Evolutionary conservation across 2,888 invertebrate species (phyloP), one percentile per base, ranked within the genome.

Genomic region (Bembecia ichneumoniformis): DNA sequence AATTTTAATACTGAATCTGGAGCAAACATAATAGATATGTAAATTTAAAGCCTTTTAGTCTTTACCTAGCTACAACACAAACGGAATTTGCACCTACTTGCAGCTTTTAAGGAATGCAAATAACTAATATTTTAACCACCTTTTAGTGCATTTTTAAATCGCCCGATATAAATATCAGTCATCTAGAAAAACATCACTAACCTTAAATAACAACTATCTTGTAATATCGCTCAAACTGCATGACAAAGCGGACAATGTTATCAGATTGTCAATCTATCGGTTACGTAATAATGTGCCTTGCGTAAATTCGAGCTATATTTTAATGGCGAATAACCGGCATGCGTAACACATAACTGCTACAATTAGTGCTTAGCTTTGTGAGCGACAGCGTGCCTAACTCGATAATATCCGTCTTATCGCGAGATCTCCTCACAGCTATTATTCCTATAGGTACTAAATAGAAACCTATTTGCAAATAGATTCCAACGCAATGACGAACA

Each of bases 321-420:
- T 71, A 76, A 69, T 67, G 60, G 64, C 68, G 70, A 76, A 74
- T 73, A 74, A 72, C 70, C 74, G 71, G 72, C 68, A 65, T 66
- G 69, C 71, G 67, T 74, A 74, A 75, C 75, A 75, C 75, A 77
- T 71, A 75, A 67, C 71, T 73, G 67, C 68, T 66, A 76, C 80
- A 82, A 83, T 84, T 82, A 82, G 79, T 74, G 75, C 74, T 75
- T 74, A 75, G 75, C 66, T 69, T 67, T 57, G 70, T 82, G 80
- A 84, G 75, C 77, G 81, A 83, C 80, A 77, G 78, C 79, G 77
- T 76, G 71, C 71, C 75, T 78, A 80, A 84, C 74, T 71, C 72
- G 79, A 81, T 84, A 82, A 82, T 71, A 68, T 64, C 67, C 66
- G 74, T 69, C 72, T 74, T 79, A 80, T 79, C 79, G 69, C 68